Evolutionary conservation across 2,797 vertebrate genomes (phyloP).

Genomic region (Gadopsis marmoratus): DNA sequence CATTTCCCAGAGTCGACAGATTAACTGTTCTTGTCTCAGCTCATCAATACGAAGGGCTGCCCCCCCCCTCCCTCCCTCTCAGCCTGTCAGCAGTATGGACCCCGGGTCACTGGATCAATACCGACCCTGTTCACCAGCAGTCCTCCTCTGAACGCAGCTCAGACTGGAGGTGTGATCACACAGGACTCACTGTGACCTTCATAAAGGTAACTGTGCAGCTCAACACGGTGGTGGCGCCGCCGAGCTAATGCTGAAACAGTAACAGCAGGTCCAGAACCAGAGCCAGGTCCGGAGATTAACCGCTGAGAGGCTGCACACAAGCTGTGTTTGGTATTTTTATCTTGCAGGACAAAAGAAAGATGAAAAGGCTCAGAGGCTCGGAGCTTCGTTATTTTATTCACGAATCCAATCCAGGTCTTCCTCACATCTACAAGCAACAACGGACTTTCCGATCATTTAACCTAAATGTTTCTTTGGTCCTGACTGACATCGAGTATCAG

Average conservation of each 20-base stretch:
- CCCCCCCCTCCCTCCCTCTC: background rate
- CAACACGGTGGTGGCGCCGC: background rate
- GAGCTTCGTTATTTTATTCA: background rate
- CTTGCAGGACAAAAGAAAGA: no score
- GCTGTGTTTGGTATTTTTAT: slow-evolving; percentile 1
- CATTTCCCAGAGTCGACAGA: background rate
- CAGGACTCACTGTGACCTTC: slow-evolving; percentile 28
- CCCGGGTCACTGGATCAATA: slow-evolving; percentile 42
- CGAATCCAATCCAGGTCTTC: background rate
- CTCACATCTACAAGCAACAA: background rate
- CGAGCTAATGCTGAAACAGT: slow-evolving; percentile 31
- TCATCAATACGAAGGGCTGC: slow-evolving; percentile 27
- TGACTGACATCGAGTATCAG: background rate
- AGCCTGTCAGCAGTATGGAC: slow-evolving; percentile 44
- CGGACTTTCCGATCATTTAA: background rate
- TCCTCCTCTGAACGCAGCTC: slow-evolving; percentile 8
- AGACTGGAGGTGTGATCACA: background rate
- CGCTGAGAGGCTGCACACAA: slow-evolving; percentile 4
- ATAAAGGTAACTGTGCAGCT: background rate
- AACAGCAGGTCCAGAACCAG: slow-evolving; percentile 28
- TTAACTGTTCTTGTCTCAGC: slow-evolving; percentile 10
- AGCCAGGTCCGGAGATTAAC: slow-evolving; percentile 4
- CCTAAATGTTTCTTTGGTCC: no score
- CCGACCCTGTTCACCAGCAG: background rate
- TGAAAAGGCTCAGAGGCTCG: background rate